phyloP scores from a whole-genome alignment of 1,140 invertebrate species.

The Microplitis mediator region DNA sequence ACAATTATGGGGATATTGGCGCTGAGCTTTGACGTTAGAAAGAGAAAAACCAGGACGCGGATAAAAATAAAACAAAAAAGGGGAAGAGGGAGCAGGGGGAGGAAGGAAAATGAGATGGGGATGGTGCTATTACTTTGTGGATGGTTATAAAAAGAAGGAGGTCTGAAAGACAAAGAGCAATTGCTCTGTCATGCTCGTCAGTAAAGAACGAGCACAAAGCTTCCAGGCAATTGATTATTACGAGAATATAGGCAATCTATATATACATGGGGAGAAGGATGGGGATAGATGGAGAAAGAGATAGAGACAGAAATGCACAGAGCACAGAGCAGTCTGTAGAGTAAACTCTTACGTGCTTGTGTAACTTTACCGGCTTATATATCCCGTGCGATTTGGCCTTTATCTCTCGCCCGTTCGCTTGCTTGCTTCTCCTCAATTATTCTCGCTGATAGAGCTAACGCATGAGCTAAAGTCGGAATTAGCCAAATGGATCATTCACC shows the following conservation, averaged over 20 bases:
- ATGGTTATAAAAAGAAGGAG: background rate
- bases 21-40: too few species aligned
- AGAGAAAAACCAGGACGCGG: background rate
- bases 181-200: constrained; percentile 15
- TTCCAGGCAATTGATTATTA: constrained; percentile 25
- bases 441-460: background rate
- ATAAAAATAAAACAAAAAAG: constrained; percentile 1
- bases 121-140: too few species aligned
- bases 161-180: constrained; percentile 8
- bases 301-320: background rate
- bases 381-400: background rate
- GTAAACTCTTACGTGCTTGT: constrained; percentile 2
- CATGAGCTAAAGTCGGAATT: background rate
- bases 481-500: background rate
- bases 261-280: background rate
- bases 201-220: constrained; percentile 14
- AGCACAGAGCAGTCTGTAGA: background rate
- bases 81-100: background rate
- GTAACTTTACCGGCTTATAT: background rate
- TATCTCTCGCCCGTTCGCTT: background rate
- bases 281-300: background rate
- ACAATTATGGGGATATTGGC: too few species aligned
- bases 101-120: background rate
- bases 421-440: background rate
- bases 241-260: background rate